These are phyloP conservation scores for fruit fly (Drosophila melanogaster) DNA, from an alignment of 1,140 invertebrate species.

Conservation along the genomic window Release_6_plus_ISO1_MT NT_033779.5:1914001-1914500, in stretches of 20 bases:
- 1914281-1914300: constrained; percentile 18
- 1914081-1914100: neutral
- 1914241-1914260: too few species aligned
- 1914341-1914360: constrained; percentile 46
- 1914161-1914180: too few species aligned
- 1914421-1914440: constrained; percentile 2
- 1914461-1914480: constrained; percentile 73
- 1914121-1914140: neutral
- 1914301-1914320: constrained; percentile 26
- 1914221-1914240: too few species aligned
- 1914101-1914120: neutral
- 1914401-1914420: constrained; percentile 41
- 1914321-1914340: constrained; percentile 31
- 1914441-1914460: constrained; percentile 43
- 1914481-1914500: constrained; percentile 32
- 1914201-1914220: too few species aligned
- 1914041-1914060: constrained; percentile 10
- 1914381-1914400: constrained; percentile 65
- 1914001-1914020: constrained; percentile 53
- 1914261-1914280: constrained; percentile 28
- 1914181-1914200: too few species aligned
- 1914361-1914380: constrained; percentile 69
- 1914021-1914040: neutral
- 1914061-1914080: neutral
- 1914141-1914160: neutral